Evolutionary conservation across 2,888 invertebrate species (phyloP).

Genomic region (Tigriopus californicus): DNA sequence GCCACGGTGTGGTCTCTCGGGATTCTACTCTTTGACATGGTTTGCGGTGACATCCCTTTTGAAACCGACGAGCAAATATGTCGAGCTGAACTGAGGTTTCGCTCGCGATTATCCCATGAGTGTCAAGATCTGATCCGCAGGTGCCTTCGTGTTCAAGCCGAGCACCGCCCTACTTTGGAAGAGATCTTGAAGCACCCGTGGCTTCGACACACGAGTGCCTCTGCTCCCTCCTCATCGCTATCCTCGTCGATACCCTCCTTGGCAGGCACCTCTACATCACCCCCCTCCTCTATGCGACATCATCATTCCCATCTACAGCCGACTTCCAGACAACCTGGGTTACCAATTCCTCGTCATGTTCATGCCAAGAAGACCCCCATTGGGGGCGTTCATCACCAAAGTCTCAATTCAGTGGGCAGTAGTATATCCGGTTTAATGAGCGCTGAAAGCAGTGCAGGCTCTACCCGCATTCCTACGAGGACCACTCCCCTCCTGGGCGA

Average conservation of each 20-base stretch:
- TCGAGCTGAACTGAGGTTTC: conserved; percentile 24
- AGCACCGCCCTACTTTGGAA: conserved; percentile 32
- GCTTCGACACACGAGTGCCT: conserved; percentile 23
- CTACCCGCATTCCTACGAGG: background rate
- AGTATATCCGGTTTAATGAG: background rate
- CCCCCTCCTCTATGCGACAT: too few relatives aligned
- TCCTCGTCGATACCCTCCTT: background rate
- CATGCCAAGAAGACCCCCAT: background rate
- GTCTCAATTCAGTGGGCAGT: conserved; percentile 8
- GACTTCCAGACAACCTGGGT: background rate
- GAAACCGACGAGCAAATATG: conserved; percentile 38
- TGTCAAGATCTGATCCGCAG: conserved; percentile 35
- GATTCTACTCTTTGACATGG: conserved; percentile 41
- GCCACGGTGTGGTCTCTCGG: conserved; percentile 43
- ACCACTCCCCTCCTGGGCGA: background rate
- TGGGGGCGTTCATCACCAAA: background rate
- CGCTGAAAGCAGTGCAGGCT: background rate
- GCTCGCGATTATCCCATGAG: conserved; percentile 26
- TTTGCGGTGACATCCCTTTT: conserved; percentile 43
- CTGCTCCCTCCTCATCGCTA: background rate
- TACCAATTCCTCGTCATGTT: conserved; percentile 5
- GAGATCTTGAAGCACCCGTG: conserved; percentile 35
- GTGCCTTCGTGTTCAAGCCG: conserved; percentile 33
- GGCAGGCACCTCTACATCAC: background rate
- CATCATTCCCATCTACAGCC: background rate